Conservation (phyloP, 2,113 vertebrate species). For the Sylvilagus bachmani region DNA sequence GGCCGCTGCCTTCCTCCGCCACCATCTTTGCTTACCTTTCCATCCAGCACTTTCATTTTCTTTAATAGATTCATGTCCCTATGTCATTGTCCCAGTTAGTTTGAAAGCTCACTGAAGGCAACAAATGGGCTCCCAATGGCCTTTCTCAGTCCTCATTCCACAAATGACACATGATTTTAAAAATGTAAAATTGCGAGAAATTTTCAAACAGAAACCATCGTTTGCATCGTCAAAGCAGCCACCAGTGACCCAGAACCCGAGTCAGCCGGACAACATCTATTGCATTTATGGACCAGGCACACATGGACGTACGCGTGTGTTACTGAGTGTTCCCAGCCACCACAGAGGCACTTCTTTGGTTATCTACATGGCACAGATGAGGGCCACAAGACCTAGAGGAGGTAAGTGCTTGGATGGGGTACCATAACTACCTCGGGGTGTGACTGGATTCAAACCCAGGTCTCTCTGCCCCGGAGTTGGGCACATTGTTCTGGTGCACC, state of each 20-base stretch:
- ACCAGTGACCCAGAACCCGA: background rate
- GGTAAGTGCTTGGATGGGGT: background rate
- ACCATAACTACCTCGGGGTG: background rate
- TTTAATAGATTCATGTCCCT: background rate
- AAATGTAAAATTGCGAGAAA: background rate
- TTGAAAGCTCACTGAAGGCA: background rate
- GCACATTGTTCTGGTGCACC: background rate
- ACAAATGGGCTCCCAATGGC: background rate
- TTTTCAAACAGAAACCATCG: background rate
- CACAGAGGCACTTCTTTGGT: background rate
- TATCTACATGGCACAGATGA: background rate
- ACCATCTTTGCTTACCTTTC: background rate
- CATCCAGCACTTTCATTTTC: background rate
- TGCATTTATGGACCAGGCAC: background rate
- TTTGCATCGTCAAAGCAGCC: slow-evolving; percentile 1
- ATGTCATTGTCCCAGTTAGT: background rate
- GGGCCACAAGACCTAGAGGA: background rate
- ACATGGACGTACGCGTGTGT: background rate
- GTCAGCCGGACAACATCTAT: background rate
- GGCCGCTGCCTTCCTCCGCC: background rate
- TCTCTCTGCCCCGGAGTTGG: background rate
- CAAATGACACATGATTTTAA: background rate
- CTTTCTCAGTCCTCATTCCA: background rate
- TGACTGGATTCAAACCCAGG: background rate
- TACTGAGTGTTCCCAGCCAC: background rate